phyloP scores from a whole-genome alignment of 2,797 vertebrate genomes.

The Sarcoramphus papa region DNA sequence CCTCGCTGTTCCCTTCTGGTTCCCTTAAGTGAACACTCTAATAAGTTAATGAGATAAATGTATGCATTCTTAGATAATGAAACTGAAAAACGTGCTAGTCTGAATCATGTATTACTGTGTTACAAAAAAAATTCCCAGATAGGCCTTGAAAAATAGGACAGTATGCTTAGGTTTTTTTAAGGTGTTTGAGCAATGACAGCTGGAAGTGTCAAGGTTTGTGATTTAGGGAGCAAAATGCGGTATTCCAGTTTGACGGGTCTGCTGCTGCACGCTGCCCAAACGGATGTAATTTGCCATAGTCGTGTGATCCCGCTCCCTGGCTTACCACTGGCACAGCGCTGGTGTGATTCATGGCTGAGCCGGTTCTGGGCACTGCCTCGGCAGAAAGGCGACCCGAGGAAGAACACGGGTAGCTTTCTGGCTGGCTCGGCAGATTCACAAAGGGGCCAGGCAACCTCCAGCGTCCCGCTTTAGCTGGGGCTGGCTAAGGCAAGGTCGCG shows the following conservation, averaged over 20 bases:
- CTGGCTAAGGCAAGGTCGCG: too few relatives aligned
- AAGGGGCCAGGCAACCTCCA: neutral
- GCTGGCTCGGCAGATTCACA: neutral
- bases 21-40: neutral
- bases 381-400: neutral
- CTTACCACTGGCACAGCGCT: neutral
- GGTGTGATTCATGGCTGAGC: neutral
- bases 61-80: neutral
- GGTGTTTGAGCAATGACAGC: neutral
- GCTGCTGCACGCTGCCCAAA: neutral
- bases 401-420: neutral
- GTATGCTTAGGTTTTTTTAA: neutral
- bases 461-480: neutral
- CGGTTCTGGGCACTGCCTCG: neutral
- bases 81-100: neutral
- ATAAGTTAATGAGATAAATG: neutral
- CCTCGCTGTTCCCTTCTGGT: neutral
- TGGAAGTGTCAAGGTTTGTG: too few relatives aligned
- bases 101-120: neutral
- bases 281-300: neutral
- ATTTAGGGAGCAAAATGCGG: neutral
- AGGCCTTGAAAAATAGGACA: neutral
- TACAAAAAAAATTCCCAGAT: neutral
- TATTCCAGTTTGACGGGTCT: neutral
- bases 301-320: neutral